A percentile compares a stretch with the other conserved stretches of the same genome.
Evolutionary conservation across 1,140 invertebrate genomes (phyloP).

Genomic region (Nebria ingens): DNA sequence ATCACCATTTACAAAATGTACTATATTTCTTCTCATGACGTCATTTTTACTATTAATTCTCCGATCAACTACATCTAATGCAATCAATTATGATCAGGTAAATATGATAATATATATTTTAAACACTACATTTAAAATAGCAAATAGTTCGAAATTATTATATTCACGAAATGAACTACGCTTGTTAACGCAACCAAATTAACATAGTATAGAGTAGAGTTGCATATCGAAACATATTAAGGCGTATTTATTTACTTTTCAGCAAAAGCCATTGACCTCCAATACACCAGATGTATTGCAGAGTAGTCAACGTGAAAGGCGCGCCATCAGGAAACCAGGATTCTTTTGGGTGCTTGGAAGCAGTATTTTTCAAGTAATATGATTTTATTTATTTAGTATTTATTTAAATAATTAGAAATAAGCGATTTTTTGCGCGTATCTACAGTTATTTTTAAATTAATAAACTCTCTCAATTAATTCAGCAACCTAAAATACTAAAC

Average conservation of each 20-base stretch:
- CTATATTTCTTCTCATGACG: no score
- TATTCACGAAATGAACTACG: no score
- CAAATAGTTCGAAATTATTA: no score
- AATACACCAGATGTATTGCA: neutral
- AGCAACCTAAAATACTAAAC: no score
- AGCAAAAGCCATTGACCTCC: no score
- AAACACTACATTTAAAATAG: neutral
- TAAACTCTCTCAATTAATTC: no score
- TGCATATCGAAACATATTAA: neutral
- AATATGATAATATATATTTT: neutral
- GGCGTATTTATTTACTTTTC: neutral
- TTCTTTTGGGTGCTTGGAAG: slow-evolving; percentile 34
- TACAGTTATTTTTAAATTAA: no score
- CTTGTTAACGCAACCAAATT: neutral
- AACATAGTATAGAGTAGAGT: neutral
- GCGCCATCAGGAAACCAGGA: slow-evolving; percentile 33
- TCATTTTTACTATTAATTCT: neutral
- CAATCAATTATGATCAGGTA: neutral
- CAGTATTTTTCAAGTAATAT: slow-evolving; percentile 28
- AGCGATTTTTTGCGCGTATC: no score
- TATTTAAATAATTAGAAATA: no score
- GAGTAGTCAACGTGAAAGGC: slow-evolving; percentile 26
- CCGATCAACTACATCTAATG: neutral
- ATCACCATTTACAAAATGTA: no score
- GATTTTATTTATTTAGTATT: slow-evolving; percentile 13